These are phyloP conservation scores for Entomyzon cyanotis DNA, from an alignment of 2,113 vertebrate genomes.

Conservation along the genomic window DNA sequence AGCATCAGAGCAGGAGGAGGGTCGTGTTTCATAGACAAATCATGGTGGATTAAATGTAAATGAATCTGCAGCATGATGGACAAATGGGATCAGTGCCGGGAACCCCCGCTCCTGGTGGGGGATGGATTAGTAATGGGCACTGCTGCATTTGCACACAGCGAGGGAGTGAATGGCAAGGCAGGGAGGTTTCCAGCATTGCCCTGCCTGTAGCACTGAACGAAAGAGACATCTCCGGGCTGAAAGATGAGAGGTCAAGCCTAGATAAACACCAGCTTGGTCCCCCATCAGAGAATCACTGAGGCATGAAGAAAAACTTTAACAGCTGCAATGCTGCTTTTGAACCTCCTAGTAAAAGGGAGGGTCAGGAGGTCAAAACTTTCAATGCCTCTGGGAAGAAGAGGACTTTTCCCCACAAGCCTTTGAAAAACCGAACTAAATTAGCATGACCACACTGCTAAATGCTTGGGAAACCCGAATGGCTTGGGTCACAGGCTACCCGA, in stretches of 20 bases:
- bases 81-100: conserved; percentile 20
- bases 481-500: conserved; percentile 11
- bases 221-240: not conserved
- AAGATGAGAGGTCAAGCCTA: conserved; percentile 51
- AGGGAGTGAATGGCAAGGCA: not conserved
- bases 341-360: conserved; percentile 35
- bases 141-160: not conserved
- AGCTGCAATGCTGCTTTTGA: conserved; percentile 66
- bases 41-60: conserved; percentile 25
- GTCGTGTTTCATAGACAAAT: not conserved
- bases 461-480: conserved; percentile 25
- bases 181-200: not conserved
- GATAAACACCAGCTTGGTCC: conserved; percentile 47
- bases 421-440: conserved; percentile 62
- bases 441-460: conserved; percentile 55
- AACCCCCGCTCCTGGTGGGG: not conserved
- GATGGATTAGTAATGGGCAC: not conserved
- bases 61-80: conserved; percentile 26
- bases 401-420: conserved; percentile 48
- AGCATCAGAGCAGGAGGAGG: not conserved
- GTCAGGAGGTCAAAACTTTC: conserved; percentile 51
- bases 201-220: not conserved
- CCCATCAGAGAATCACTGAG: conserved; percentile 20
- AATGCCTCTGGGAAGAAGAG: conserved; percentile 51
- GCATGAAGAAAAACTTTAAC: conserved; percentile 62